Evolutionary conservation across 2,888 invertebrate genomes (phyloP).

Genomic region (Penaeus monodon): DNA sequence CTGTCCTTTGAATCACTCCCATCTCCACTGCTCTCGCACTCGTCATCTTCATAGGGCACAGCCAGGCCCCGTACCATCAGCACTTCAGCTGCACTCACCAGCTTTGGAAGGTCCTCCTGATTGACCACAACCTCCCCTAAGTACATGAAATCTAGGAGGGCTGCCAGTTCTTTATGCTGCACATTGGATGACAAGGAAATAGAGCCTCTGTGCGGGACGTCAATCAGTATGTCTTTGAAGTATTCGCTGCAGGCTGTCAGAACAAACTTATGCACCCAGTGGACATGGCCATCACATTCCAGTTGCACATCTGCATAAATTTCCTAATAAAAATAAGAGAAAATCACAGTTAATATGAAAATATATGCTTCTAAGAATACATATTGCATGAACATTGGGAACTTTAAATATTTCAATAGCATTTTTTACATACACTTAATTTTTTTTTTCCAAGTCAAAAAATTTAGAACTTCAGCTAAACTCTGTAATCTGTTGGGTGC

Average conservation of each 20-base stretch:
- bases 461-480: too few relatives aligned
- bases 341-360: background rate
- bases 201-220: constrained; percentile 47
- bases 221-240: constrained; percentile 39
- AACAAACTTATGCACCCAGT: constrained; percentile 57
- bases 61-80: constrained; percentile 58
- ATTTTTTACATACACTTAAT: too few relatives aligned
- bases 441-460: too few relatives aligned
- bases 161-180: constrained; percentile 44
- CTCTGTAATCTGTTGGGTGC: too few relatives aligned
- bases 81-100: constrained; percentile 50
- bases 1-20: constrained; percentile 16
- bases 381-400: background rate
- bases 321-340: constrained; percentile 36
- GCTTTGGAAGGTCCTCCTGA: constrained; percentile 41
- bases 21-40: constrained; percentile 35
- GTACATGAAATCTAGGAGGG: constrained; percentile 59
- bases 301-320: constrained; percentile 52
- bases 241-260: constrained; percentile 57
- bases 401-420: too few relatives aligned
- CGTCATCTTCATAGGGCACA: constrained; percentile 45
- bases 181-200: constrained; percentile 36
- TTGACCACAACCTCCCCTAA: constrained; percentile 47
- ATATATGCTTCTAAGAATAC: background rate
- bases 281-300: constrained; percentile 50